Evolutionary conservation across 1,140 invertebrate species (phyloP), one percentile per base, ranked within the genome.

Genomic region (Meloidogyne chitwoodi): DNA sequence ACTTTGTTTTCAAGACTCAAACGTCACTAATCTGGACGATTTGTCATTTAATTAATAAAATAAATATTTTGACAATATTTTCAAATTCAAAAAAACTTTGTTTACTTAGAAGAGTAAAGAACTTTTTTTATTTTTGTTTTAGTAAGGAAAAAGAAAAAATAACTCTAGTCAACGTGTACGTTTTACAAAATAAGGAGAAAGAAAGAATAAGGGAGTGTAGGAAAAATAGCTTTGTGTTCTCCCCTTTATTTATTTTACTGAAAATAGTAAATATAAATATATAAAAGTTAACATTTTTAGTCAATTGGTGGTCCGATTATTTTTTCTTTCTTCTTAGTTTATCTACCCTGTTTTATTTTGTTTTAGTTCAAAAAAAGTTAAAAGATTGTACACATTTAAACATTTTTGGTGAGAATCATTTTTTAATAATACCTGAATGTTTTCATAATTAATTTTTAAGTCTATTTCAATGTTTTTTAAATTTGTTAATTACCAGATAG

Each of bases 281-380:
- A 10, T 8, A 10, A 64, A 26, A 8, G 62, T 38, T 38, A 38
- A 38, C 2, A 31, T 31, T n/a, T n/a, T n/a, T n/a, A n/a, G n/a
- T n/a, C n/a, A n/a, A 66, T 16, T 19, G 38, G 22, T 67, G 65
- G 65, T 67, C 65, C 65, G 65, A 67, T 31, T 41, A 67, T 67
- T 67, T 67, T 67, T 67, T 67, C 65, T 8, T 31, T 67, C 26
- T 12, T 2, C 10, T 41, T 41, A 56, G 19, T n/a, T n/a, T 56
- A n/a, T n/a, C n/a, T 56, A 44, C 14, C 1, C 2, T n/a, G n/a
- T 56, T 56, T 22, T 56, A n/a, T 56, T 56, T 56, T 56, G 16
- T 14, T 44, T 44, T n/a, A n/a, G 5, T 56, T 56, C n/a, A n/a
- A n/a, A n/a, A n/a, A n/a, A n/a, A n/a, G n/a, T n/a, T n/a, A n/a